Evolutionary conservation across 2,797 vertebrate genomes (phyloP), one percentile per base, ranked within the genome.

Genomic region (Tiaroga cobitis): DNA sequence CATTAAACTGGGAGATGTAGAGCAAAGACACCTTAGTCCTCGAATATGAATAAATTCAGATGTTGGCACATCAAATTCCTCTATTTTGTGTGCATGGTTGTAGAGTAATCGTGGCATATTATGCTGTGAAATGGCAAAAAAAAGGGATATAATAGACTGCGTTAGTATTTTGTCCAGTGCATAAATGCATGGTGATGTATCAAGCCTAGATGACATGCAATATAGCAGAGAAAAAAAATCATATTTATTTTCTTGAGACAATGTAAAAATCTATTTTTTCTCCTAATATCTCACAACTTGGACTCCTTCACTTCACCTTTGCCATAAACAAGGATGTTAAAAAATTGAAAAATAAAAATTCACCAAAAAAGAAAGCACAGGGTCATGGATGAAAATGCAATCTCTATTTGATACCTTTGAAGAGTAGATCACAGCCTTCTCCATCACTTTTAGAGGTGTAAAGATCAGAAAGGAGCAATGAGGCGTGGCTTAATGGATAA

Each of bases 1-100:
- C 87, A 91, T 88, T 90, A 93, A 84, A 83, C 76, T 0, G n/a
- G 26, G 56, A 83, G 82, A 85, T 54, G 18, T 32, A 80, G 90
- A 92, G 91, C 91, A 90, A 93, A 93, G 93, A 94, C 94, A 95
- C 94, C 93, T 95, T 93, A 88, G 92, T 93, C 91, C 90, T 91
- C 92, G 91, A 93, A 91, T 85, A 93, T 91, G 87, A 87, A 93
- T 95, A 93, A 95, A 95, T 94, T 90, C 91, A 85, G 89, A 88
- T 93, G 93, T 94, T 95, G 93, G 92, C 91, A 92, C 89, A 93
- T 94, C 94, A 94, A 95, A 92, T 92, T 92, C 90, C 94, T 92
- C 85, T 91, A 90, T 94, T 92, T 80, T 74, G 82, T 73, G 84
- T 92, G 56, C 19, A 26, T 1, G 41, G 16, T 43, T 70, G 93